phyloP scores from a whole-genome alignment of 2,797 vertebrate genomes.

The Nannoperca obscura region DNA sequence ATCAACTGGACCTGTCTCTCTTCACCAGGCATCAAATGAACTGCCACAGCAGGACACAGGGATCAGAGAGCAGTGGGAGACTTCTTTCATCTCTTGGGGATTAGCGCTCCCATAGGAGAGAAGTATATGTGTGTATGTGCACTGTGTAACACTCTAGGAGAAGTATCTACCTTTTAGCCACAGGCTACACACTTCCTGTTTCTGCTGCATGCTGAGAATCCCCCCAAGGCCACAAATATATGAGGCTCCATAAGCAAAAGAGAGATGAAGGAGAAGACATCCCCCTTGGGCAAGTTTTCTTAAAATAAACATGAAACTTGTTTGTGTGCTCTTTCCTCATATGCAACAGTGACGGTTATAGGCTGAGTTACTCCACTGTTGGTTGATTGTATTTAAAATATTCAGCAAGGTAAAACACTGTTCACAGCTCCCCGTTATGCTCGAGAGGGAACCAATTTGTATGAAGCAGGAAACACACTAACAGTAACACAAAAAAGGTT shows the following conservation, averaged over 20 bases:
- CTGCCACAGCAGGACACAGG: constrained; percentile 67
- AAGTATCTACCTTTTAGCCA: constrained; percentile 73
- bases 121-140: constrained; percentile 57
- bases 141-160: constrained; percentile 54
- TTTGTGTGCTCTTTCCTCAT: constrained; percentile 53
- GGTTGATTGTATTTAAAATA: constrained; percentile 63
- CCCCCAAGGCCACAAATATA: constrained; percentile 64
- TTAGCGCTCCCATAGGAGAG: constrained; percentile 73
- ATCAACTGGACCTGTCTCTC: constrained; percentile 64
- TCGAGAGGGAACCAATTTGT: constrained; percentile 48
- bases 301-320: constrained; percentile 77
- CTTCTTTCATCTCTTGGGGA: constrained; percentile 79
- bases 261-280: constrained; percentile 69
- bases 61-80: constrained; percentile 75
- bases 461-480: constrained; percentile 18
- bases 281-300: constrained; percentile 60
- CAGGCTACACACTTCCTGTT: constrained; percentile 72
- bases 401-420: constrained; percentile 54
- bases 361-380: constrained; percentile 25
- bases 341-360: constrained; percentile 36
- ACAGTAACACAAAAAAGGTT: constrained; percentile 38
- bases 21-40: constrained; percentile 75
- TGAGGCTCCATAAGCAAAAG: constrained; percentile 58
- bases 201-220: constrained; percentile 65
- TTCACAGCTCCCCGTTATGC: constrained; percentile 40